These are phyloP conservation scores for Chelmon rostratus DNA, from an alignment of 2,797 vertebrate species.

Conservation along the genomic window DNA sequence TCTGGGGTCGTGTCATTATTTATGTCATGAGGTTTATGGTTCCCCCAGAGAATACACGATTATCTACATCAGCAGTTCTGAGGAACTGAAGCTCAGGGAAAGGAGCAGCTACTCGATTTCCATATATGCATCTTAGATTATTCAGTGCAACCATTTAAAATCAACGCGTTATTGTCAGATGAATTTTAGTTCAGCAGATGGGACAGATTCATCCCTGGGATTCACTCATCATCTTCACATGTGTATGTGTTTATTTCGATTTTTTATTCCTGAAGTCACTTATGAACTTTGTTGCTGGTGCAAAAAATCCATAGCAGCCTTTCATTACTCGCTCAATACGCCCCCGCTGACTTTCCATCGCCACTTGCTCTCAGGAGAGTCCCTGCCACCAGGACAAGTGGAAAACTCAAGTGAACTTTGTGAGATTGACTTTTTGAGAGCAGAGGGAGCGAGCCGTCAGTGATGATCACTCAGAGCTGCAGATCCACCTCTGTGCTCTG, in stretches of 20 bases:
- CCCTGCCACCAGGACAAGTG: too few relatives aligned
- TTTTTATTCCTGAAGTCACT: neutral
- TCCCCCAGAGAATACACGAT: conserved; percentile 39
- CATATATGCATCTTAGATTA: conserved; percentile 17
- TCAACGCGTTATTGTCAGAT: neutral
- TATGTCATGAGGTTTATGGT: conserved; percentile 49
- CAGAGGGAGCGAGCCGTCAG: too few relatives aligned
- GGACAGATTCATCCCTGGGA: neutral
- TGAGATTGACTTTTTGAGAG: too few relatives aligned
- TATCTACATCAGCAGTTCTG: conserved; percentile 42
- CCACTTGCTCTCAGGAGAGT: too few relatives aligned
- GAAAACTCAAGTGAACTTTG: too few relatives aligned
- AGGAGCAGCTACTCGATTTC: conserved; percentile 30
- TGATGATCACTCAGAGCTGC: too few relatives aligned
- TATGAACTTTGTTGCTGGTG: neutral
- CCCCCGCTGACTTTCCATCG: too few relatives aligned
- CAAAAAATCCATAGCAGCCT: neutral
- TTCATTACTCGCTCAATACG: too few relatives aligned
- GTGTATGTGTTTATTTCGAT: neutral
- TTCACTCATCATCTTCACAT: neutral
- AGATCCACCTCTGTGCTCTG: too few relatives aligned
- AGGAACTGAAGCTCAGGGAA: conserved; percentile 23
- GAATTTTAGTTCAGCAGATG: neutral
- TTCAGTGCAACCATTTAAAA: conserved; percentile 30
- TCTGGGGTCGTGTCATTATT: conserved; percentile 55